Percentiles rank a stretch among this genome's conserved stretches.
Evolutionary conservation across 2,113 vertebrate genomes (phyloP).

Genomic region (Hyperoodon ampullatus): DNA sequence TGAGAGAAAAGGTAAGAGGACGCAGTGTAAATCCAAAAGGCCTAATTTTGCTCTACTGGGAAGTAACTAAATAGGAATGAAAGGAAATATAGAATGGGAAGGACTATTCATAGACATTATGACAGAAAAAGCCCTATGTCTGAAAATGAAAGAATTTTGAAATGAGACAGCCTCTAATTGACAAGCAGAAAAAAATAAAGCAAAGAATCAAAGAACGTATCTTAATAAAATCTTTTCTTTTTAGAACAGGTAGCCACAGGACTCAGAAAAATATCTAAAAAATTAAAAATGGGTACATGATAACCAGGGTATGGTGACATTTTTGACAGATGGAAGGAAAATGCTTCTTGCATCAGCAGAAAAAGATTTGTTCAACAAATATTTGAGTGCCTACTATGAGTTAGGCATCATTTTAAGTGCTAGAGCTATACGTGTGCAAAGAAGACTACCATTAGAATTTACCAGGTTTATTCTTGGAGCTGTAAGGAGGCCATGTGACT

Average conservation of each 20-base stretch:
- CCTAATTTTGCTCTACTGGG: not conserved
- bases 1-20: not conserved
- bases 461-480: not conserved
- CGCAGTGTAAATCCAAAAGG: not conserved
- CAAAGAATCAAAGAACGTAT: not conserved
- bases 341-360: not conserved
- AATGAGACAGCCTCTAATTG: not conserved
- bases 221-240: not conserved
- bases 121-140: not conserved
- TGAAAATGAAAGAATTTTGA: not conserved
- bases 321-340: not conserved
- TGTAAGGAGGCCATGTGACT: not conserved
- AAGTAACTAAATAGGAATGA: not conserved
- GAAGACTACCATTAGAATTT: not conserved
- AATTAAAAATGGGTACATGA: not conserved
- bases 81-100: not conserved
- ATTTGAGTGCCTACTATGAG: not conserved
- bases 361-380: not conserved
- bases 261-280: not conserved
- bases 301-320: not conserved
- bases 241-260: not conserved
- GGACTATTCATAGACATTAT: not conserved
- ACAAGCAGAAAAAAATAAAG: not conserved
- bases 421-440: not conserved
- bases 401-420: not conserved